A percentile compares a stretch with the other conserved stretches of the same genome.
These are phyloP conservation scores for Drosophila bipectinata DNA, from an alignment of 1,140 invertebrate species.

Conservation along the genomic window DNA sequence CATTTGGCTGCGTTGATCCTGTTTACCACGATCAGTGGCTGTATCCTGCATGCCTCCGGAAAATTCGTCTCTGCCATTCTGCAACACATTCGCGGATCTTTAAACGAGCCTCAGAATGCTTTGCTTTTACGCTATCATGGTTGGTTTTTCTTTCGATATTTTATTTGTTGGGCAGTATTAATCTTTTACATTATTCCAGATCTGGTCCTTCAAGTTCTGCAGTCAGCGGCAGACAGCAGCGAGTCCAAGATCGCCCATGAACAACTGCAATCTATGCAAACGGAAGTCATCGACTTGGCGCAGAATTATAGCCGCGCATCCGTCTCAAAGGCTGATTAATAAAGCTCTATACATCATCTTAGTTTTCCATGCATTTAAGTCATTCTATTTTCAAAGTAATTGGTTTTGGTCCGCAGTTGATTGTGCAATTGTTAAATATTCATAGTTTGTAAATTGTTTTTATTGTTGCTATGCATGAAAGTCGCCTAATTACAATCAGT, in stretches of 20 bases:
- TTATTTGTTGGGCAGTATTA: not conserved
- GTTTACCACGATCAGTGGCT: conserved; percentile 92
- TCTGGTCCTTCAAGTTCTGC: conserved; percentile 87
- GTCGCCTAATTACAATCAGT: conserved; percentile 58
- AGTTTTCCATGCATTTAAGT: not conserved
- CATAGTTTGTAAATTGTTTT: conserved; percentile 72
- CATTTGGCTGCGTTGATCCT: conserved; percentile 92
- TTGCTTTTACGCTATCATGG: conserved; percentile 91
- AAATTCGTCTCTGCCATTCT: conserved; percentile 94
- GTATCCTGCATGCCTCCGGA: conserved; percentile 95
- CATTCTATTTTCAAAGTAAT: conserved; percentile 23
- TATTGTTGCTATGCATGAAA: conserved; percentile 64
- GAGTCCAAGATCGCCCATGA: conserved; percentile 83
- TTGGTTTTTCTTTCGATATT: conserved; percentile 76
- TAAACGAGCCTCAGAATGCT: conserved; percentile 87
- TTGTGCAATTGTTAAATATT: conserved; percentile 49
- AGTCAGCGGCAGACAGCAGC: conserved; percentile 76
- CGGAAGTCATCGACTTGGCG: conserved; percentile 85
- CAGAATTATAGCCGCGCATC: conserved; percentile 85
- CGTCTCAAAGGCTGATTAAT: conserved; percentile 70
- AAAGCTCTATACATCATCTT: not conserved
- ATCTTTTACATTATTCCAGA: conserved; percentile 76
- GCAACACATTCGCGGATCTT: conserved; percentile 88
- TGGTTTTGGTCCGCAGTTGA: conserved; percentile 48
- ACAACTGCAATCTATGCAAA: conserved; percentile 76